Evolutionary conservation across 2,113 vertebrate species (phyloP), one percentile per base, ranked within the genome.

Genomic region (Brevimyrus niger): DNA sequence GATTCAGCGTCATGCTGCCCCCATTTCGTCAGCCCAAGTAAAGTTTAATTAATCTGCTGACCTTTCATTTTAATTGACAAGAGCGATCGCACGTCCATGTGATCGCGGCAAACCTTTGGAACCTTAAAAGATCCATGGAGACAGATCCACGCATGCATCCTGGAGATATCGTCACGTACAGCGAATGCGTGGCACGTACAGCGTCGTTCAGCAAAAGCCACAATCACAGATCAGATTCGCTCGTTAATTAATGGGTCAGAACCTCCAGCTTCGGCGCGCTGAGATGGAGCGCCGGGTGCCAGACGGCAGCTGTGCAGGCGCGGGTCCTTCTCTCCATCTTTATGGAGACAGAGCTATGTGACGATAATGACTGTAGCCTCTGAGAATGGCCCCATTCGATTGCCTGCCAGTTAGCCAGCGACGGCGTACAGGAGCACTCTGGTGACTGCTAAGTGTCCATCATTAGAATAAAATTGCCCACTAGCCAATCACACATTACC

Each of bases 1-100:
- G 2, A 53, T 31, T 76, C 58, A 50, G 48, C 38, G 15, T 69
- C 89, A 88, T 50, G 38, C 42, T 2, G 13, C 88, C 84, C 50
- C 89, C 88, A 58, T 80, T 85, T 90, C 87, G 86, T 44, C 76
- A 87, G 82, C 46, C 90, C 50, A 86, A 84, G 80, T 65, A 88
- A 89, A 92, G 89, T 91, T 69, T 46, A 85, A 93, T 91, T 90
- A 91, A 94, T 93, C 89, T 65, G 76, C 27, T 94, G 92, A 94
- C 92, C 91, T 93, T 92, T 91, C 86, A 91, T 87, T 46, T 90
- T 90, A 92, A 94, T 92, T 92, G 91, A 92, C 88, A 90, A 55
- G 55, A 89, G 84, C 90, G 31, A 92, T 93, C 91, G 91, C 65
- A 90, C 73, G 65, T 86, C 73, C 19, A 50, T 50, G 58, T 91